phyloP scores from a whole-genome alignment of 2,113 vertebrate genomes.

The Neolamprologus variostigma region DNA sequence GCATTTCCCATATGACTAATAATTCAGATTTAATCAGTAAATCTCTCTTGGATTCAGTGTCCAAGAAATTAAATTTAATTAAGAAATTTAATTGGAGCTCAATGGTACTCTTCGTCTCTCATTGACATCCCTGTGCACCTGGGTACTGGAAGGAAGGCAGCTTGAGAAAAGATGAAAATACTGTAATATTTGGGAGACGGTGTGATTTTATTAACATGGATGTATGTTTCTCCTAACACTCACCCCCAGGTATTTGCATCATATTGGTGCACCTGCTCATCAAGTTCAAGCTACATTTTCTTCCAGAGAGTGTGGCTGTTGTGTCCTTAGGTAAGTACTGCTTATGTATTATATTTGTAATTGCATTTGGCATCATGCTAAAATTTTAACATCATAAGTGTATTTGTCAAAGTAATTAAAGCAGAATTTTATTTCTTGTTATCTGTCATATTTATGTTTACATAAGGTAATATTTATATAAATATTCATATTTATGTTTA shows the following conservation, averaged over 20 bases:
- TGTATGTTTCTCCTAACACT: slow-evolving; percentile 27
- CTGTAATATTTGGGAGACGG: background rate
- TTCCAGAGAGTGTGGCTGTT: slow-evolving; percentile 96
- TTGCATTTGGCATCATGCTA: background rate
- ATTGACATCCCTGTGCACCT: background rate
- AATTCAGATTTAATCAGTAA: background rate
- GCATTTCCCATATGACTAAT: background rate
- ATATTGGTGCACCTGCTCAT: slow-evolving; percentile 98
- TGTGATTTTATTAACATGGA: background rate
- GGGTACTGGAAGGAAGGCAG: background rate
- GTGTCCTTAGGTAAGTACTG: slow-evolving; percentile 90
- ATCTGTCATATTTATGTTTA: background rate
- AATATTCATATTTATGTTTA: too few species aligned
- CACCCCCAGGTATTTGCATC: slow-evolving; percentile 89
- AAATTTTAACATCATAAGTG: background rate
- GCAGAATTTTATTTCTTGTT: background rate
- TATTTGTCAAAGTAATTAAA: background rate
- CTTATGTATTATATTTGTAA: background rate
- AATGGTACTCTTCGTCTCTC: background rate
- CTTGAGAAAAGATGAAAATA: background rate
- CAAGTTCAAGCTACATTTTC: slow-evolving; percentile 91
- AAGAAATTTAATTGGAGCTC: background rate
- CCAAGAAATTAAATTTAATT: background rate
- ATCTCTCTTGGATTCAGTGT: background rate
- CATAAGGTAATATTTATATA: too few species aligned